Evolutionary conservation across 64 coral and sea anemone genomes (phyloP).

Genomic region (Actinia equina): DNA sequence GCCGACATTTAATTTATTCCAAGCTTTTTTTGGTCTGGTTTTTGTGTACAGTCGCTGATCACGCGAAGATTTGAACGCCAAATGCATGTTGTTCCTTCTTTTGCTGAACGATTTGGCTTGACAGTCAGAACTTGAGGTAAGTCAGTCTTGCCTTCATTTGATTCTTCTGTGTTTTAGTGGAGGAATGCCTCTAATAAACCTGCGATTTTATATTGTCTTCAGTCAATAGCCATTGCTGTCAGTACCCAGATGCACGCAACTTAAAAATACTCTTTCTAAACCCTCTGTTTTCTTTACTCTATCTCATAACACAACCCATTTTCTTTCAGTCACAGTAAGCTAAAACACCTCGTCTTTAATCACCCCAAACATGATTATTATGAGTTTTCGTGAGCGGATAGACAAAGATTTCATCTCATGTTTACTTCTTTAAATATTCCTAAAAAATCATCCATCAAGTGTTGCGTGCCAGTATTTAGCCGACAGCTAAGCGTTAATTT

Average conservation of each 20-base stretch:
- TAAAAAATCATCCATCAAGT: neutral
- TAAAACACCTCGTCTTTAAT: neutral
- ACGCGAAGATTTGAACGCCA: slow-evolving; percentile 75
- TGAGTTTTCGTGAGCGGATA: neutral
- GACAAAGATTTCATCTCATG: neutral
- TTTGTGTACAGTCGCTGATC: slow-evolving; percentile 64
- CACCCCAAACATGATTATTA: neutral
- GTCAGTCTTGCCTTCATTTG: neutral
- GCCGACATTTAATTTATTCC: neutral
- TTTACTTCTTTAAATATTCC: neutral
- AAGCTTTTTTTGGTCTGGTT: neutral
- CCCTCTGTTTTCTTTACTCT: neutral
- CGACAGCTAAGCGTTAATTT: neutral
- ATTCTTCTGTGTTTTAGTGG: neutral
- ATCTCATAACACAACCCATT: neutral
- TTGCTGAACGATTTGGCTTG: slow-evolving; percentile 74
- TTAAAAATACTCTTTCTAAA: neutral
- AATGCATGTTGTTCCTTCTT: slow-evolving; percentile 66
- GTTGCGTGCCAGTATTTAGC: neutral
- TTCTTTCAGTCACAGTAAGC: neutral
- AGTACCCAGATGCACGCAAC: neutral
- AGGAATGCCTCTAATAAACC: neutral
- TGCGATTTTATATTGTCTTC: neutral
- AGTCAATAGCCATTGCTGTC: neutral
- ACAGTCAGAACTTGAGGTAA: slow-evolving; percentile 92